Percentiles rank a stretch among this genome's conserved stretches.
Evolutionary conservation across 30 jellyfish, hydroid and myxozoan species (phyloP).

Genomic region (Aurelia coerulea): DNA sequence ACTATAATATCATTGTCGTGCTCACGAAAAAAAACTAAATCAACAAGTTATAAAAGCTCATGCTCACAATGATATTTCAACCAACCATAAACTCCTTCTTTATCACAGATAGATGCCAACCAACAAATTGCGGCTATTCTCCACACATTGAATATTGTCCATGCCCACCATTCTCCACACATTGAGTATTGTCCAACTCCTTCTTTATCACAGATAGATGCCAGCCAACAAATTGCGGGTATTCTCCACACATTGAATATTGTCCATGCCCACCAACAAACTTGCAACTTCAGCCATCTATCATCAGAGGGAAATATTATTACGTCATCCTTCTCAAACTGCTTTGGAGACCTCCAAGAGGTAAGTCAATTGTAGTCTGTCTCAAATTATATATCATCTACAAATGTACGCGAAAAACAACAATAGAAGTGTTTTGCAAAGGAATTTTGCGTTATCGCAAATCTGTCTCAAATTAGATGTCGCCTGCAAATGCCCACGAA

Average conservation of each 20-base stretch:
- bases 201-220: conserved; percentile 16
- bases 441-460: too few species aligned
- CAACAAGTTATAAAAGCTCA: too few species aligned
- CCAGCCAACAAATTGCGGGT: conserved; percentile 27
- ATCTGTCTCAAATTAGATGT: too few species aligned
- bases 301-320: conserved; percentile 17
- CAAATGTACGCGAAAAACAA: too few species aligned
- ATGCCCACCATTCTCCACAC: conserved; percentile 34
- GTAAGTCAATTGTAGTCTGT: neutral
- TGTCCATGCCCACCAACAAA: conserved; percentile 69
- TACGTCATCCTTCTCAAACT: conserved; percentile 43
- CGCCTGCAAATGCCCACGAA: too few species aligned
- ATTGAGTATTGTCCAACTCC: too few species aligned
- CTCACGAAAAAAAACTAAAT: too few species aligned
- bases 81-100: too few species aligned
- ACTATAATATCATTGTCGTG: too few species aligned
- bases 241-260: conserved; percentile 18
- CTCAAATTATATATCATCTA: too few species aligned
- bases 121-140: conserved; percentile 36
- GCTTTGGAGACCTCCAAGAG: conserved; percentile 28
- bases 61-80: too few species aligned
- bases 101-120: conserved; percentile 18
- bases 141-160: conserved; percentile 40
- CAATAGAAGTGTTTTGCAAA: too few species aligned
- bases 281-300: conserved; percentile 12